phyloP scores from a whole-genome alignment of 2,113 vertebrate genomes.

The Anolis carolinensis region DNA sequence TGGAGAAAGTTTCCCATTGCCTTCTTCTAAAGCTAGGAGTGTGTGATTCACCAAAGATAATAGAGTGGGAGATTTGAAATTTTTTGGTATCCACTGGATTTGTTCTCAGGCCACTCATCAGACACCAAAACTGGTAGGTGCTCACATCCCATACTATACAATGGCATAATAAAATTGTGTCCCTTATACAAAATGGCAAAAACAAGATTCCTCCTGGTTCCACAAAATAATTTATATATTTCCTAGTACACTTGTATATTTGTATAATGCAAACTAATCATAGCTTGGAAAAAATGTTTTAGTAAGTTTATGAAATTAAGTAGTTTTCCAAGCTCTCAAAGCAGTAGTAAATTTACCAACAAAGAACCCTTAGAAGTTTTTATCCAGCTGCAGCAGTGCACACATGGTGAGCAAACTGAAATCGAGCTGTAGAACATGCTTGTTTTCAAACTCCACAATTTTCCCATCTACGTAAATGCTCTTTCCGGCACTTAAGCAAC shows the following conservation, averaged over 20 bases:
- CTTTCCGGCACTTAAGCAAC: conserved; percentile 68
- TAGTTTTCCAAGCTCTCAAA: background rate
- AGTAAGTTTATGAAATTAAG: no score
- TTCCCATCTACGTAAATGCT: conserved; percentile 53
- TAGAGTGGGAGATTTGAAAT: no score
- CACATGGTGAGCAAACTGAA: background rate
- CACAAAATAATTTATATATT: background rate
- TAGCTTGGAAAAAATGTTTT: no score
- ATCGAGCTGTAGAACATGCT: background rate
- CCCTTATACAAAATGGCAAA: no score
- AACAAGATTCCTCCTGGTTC: background rate
- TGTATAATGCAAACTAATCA: background rate
- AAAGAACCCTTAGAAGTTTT: conserved; percentile 23
- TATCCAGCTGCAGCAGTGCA: background rate
- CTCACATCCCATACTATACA: no score
- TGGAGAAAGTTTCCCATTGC: no score
- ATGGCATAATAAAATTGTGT: no score
- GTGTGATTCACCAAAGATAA: no score
- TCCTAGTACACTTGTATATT: background rate
- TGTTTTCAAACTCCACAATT: conserved; percentile 11
- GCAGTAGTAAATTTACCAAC: background rate
- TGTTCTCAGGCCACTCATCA: no score
- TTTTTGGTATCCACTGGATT: no score
- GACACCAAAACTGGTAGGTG: no score
- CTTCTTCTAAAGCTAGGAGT: no score